phyloP scores from a whole-genome alignment of 2,888 invertebrate genomes.

The Synanthedon tipuliformis region DNA sequence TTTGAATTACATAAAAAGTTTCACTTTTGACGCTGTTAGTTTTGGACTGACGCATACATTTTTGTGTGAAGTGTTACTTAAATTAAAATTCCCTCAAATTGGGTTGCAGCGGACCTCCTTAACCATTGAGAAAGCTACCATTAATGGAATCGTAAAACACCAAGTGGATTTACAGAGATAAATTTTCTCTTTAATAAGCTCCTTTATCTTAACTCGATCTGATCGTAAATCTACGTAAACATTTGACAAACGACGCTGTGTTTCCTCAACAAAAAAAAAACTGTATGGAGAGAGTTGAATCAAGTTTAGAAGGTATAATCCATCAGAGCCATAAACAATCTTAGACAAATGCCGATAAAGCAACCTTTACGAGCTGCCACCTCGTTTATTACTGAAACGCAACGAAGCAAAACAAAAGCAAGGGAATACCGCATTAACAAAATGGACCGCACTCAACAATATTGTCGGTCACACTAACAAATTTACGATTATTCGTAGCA shows the following conservation, averaged over 20 bases:
- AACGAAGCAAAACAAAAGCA: conserved; percentile 43
- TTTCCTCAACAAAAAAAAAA: conserved; percentile 42
- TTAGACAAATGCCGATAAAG: conserved; percentile 49
- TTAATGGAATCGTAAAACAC: conserved; percentile 25
- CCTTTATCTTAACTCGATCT: conserved; percentile 26
- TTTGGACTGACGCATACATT: too few species aligned
- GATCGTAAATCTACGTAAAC: conserved; percentile 32
- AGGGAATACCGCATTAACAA: conserved; percentile 40
- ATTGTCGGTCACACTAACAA: conserved; percentile 37
- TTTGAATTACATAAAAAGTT: too few species aligned
- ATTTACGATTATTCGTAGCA: conserved; percentile 40
- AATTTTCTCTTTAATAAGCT: conserved; percentile 39
- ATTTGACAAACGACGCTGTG: conserved; percentile 41
- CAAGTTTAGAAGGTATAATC: conserved; percentile 45
- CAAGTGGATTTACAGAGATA: conserved; percentile 24
- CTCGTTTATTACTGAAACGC: conserved; percentile 50
- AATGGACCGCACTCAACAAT: conserved; percentile 40
- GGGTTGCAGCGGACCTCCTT: conserved; percentile 9
- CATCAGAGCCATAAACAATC: conserved; percentile 57
- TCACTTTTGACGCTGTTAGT: too few species aligned
- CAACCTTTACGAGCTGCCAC: conserved; percentile 58
- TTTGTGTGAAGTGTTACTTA: conserved; percentile 4
- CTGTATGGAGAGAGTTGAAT: conserved; percentile 57
- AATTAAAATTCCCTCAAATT: conserved; percentile 4
- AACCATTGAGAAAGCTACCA: conserved; percentile 1